Percentiles rank a stretch among this genome's conserved stretches.
phyloP scores from a whole-genome alignment of 2,888 invertebrate genomes.

The Ethmia dodecea region DNA sequence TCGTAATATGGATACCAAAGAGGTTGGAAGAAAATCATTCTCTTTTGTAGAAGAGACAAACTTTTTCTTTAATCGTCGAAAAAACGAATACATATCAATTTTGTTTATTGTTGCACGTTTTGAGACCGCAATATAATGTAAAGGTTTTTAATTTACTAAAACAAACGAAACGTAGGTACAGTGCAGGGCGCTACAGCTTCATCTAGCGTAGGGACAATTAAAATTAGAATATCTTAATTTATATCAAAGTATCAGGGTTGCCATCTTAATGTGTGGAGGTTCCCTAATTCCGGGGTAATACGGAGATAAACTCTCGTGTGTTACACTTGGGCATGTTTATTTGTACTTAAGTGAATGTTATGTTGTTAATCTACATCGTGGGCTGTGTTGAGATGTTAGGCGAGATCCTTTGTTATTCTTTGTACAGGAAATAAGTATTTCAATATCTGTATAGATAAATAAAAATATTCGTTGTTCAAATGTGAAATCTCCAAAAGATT shows the following conservation, averaged over 20 bases:
- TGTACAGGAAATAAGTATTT: too few species aligned
- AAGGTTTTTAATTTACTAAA: too few species aligned
- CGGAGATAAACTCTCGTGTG: constrained; percentile 52
- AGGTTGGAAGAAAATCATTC: too few species aligned
- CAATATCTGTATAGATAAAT: too few species aligned
- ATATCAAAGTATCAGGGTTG: constrained; percentile 79
- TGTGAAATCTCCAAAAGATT: too few species aligned
- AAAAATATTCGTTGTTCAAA: too few species aligned
- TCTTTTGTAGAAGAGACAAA: too few species aligned
- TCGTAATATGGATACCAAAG: too few species aligned
- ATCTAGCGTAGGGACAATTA: constrained; percentile 52
- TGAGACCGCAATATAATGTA: too few species aligned
- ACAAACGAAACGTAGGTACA: constrained; percentile 24
- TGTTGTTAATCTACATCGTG: constrained; percentile 25
- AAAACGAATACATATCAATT: too few species aligned
- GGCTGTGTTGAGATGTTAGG: constrained; percentile 12
- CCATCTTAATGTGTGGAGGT: constrained; percentile 72
- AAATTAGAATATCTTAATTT: constrained; percentile 86
- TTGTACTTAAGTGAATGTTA: constrained; percentile 66
- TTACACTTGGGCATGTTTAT: constrained; percentile 65
- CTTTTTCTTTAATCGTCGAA: too few species aligned
- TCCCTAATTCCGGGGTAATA: constrained; percentile 71
- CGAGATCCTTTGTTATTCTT: neutral
- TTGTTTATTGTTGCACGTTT: too few species aligned
- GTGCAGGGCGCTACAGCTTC: constrained; percentile 26